Evolutionary conservation across 2,888 invertebrate species (phyloP), one percentile per base, ranked within the genome.

Genomic region (Hyposoter didymator): DNA sequence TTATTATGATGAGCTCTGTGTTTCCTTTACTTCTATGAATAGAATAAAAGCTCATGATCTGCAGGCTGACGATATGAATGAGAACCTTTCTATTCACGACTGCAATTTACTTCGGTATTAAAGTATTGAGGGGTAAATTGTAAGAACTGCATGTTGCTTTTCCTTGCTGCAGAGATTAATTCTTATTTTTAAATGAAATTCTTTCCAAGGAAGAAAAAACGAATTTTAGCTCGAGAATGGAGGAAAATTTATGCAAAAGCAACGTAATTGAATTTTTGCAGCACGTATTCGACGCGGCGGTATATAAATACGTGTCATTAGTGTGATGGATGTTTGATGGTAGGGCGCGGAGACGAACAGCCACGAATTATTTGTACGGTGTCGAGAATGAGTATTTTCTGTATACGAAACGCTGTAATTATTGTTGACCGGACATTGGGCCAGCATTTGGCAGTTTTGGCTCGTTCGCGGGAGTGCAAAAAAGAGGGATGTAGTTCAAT

Each of bases 381-480:
- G 74, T 19, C 14, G 49, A 19, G 43, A 73, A 17, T 49, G 75
- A 19, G 74, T 62, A 22, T 69, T 45, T 55, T 45, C 45, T 66
- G 47, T 17, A 55, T 66, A 72, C 75, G 28, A 69, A 55, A 70
- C 52, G 19, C 78, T 64, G 74, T 81, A 84, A 86, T 84, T 84
- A 86, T 81, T 78, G 78, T 78, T 86, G 84, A 81, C 81, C 81
- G 84, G 64, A 74, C 74, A 74, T 70, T 73, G 66, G 69, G 62
- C 81, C 43, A 32, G 55, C 59, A 86, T 84, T 86, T 73, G 55
- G 81, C 64, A 84, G 49, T 8, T n/a, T 35, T 12, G 70, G 35
- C 49, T 64, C 52, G 45, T 19, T 28, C 22, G 49, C 35, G 52
- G 32, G 47, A 32, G 59, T 14, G 19, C 43, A 39, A 72, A 62